These are phyloP conservation scores for Varanus komodoensis DNA, from an alignment of 2,113 vertebrate genomes.

Conservation along the genomic window DNA sequence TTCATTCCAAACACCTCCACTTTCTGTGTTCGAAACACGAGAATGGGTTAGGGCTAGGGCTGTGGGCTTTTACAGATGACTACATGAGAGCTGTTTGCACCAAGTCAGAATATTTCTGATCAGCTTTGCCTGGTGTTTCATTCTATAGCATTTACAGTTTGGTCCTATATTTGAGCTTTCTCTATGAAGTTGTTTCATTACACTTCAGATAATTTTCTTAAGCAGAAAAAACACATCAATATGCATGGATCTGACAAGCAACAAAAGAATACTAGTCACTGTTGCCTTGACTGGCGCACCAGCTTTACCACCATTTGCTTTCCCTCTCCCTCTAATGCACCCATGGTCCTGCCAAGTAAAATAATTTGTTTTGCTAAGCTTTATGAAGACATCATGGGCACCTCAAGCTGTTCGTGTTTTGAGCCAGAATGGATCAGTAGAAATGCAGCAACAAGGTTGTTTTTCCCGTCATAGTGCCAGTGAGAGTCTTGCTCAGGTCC, in stretches of 20 bases:
- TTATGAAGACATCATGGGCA: background rate
- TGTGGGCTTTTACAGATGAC: background rate
- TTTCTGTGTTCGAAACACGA: conserved; percentile 1
- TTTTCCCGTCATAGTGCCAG: background rate
- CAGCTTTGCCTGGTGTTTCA: background rate
- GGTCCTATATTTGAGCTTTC: background rate
- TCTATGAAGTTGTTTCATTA: background rate
- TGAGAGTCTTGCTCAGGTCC: background rate
- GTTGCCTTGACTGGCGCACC: background rate
- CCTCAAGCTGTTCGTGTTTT: conserved; percentile 17
- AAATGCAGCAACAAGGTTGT: conserved; percentile 1
- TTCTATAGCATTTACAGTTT: conserved; percentile 9
- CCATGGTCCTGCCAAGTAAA: conserved; percentile 49
- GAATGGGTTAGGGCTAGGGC: background rate
- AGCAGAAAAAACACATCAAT: background rate
- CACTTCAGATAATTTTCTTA: background rate
- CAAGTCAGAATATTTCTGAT: conserved; percentile 10
- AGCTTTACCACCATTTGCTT: conserved; percentile 45
- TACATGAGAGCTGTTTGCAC: background rate
- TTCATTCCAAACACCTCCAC: background rate
- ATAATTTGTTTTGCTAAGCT: conserved; percentile 50
- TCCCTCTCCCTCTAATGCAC: conserved; percentile 49
- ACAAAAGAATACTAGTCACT: conserved; percentile 16
- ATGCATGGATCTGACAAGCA: conserved; percentile 7
- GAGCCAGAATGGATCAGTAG: conserved; percentile 21